Base-by-base conservation (phyloP, 1,140 invertebrate species). In the Pseudomyrmex concolor region DNA sequence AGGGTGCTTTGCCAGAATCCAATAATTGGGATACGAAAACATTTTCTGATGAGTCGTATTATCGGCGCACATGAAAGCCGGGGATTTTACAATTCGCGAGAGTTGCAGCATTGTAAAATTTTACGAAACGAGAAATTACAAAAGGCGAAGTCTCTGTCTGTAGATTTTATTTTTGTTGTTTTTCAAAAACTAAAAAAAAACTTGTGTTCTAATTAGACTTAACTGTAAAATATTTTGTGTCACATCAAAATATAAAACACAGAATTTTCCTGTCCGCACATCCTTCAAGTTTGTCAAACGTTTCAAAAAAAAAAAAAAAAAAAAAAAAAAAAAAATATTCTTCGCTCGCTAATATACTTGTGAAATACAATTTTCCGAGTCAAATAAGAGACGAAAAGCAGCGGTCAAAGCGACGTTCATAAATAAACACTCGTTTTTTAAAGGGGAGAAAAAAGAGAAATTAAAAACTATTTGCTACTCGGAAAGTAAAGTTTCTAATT, bases 11-110 rank as follows among this genome's bases (percentile, higher is more conserved):
- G 51, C 67, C 72, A 19, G 48, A 17, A 83, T 77, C 66, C 84
- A 57, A 87, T 86, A 87, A 87, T 87, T 87, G 78, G 68, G 70
- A 50, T 34, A 15, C 51, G 84, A 87, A 86, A 86, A 83, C 71
- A 87, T 87, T 86, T 48, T 83, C 84, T 51, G 57, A 63, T 19
- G 70, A 86, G 55, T 83, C 76, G 51, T 54, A 76, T 83, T 86
- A 86, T 86, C 48, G 51, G 64, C 15, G 59, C 34, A 50, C 25
- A 10, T 12, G 15, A 67, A 34, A 19, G 68, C 59, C 51, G 22
- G 55, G 57, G 25, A 77, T 77, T 66, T 43, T n/a, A 62, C 13
- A 13, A 10, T 62, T 74, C 15, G 10, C 48, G 10, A 54, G 34
- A 34, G 34, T 64, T 17, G 19, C 55, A 34, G 48, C 25, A 55